Evolutionary conservation across 1,140 invertebrate genomes (phyloP), one percentile per base, ranked within the genome.

Genomic region (Panagrolaimus sp.): DNA sequence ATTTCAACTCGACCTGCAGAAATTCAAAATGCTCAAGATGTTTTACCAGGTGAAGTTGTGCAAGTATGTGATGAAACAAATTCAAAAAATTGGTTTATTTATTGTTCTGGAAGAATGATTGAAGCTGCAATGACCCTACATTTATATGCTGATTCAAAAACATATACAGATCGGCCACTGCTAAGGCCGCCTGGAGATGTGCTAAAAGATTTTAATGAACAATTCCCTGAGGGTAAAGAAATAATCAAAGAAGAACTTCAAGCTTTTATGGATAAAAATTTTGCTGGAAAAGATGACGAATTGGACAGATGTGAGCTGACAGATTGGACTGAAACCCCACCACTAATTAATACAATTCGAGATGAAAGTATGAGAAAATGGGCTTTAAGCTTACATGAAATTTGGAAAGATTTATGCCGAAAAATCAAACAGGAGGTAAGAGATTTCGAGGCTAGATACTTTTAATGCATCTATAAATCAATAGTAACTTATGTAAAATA

Each of bases 381-480:
- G 73, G 74, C 74, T 14, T 47, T 77, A 57, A 43, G 77, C 25
- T 64, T 75, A 42, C 67, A 75, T 45, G 16, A 27, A 38, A 71
- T 70, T 45, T 75, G 74, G 74, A 75, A 65, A 61, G 51, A 69
- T n/a, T 45, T 75, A 23, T 75, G 74, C 53, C 71, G 74, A 45
- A 31, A 72, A 47, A 65, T 72, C 16, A 64, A 88, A 0, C 89
- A 91, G 25, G 91, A 93, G 0, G 91, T 93, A 0, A 83, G n/a
- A 85, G 9, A 23, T 53, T 13, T 9, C 9, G 1, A 23, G 11
- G 9, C 27, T 14, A n/a, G 20, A n/a, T 1, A 38, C 2, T 4
- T 2, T 2, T 70, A 14, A 45, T 25, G 25, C 25, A n/a, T n/a
- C n/a, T n/a, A n/a, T n/a, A n/a, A n/a, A n/a, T n/a, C n/a, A n/a